Percentiles rank a stretch among this genome's conserved stretches.
phyloP scores from a whole-genome alignment of 2,113 vertebrate species.

The Sterna hirundo region DNA sequence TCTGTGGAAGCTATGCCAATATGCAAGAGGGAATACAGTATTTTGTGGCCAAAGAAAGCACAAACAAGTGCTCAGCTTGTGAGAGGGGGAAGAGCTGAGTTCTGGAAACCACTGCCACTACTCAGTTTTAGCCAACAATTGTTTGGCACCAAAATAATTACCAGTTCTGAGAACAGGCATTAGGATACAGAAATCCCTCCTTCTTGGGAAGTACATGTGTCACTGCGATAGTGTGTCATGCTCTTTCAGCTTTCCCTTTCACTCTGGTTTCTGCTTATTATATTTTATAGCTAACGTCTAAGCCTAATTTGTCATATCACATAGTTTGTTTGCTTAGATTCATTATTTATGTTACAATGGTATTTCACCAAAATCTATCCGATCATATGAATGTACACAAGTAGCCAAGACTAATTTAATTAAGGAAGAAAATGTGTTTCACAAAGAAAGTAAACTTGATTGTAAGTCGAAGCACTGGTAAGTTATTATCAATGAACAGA shows the following conservation, averaged over 20 bases:
- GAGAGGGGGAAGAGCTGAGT: neutral
- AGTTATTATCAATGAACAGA: neutral
- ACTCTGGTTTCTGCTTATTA: neutral
- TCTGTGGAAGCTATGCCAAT: neutral
- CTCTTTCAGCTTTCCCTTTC: neutral
- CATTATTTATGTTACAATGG: neutral
- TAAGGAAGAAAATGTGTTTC: neutral
- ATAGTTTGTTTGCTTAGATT: neutral
- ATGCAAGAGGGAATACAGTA: neutral
- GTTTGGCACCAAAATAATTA: neutral
- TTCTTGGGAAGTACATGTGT: neutral
- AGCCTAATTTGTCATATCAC: neutral
- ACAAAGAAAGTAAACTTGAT: neutral
- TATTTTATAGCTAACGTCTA: neutral
- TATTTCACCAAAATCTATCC: neutral
- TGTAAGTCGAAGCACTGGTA: neutral
- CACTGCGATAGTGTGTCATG: neutral
- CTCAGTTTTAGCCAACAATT: neutral
- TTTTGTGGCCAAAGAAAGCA: neutral
- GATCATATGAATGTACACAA: neutral
- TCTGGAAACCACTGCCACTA: neutral
- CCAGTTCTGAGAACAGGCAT: neutral
- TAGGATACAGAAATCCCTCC: neutral
- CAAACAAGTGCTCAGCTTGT: neutral
- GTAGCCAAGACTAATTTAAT: neutral